Evolutionary conservation across 2,888 invertebrate species (phyloP).

Genomic region (Mellilla xanthometata): DNA sequence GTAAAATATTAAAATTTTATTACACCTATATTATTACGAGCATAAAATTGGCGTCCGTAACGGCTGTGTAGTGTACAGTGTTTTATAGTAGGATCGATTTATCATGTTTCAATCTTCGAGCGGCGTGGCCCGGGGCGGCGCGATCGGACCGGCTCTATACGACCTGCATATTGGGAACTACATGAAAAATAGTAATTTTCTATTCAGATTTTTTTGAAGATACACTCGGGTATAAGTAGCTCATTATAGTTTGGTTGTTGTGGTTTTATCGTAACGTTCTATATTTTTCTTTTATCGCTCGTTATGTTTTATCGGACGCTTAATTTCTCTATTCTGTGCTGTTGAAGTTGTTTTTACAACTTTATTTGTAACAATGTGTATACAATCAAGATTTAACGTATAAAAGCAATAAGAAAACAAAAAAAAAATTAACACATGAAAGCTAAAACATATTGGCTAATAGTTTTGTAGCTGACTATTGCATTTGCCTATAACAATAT

Average conservation of each 20-base stretch:
- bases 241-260: conserved; percentile 18
- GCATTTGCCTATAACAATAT: too few species aligned
- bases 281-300: too few species aligned
- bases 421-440: too few species aligned
- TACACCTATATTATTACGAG: conserved; percentile 49
- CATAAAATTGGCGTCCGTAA: conserved; percentile 49
- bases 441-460: too few species aligned
- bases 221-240: conserved; percentile 22
- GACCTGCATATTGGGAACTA: conserved; percentile 30
- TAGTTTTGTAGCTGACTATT: too few species aligned
- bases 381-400: too few species aligned
- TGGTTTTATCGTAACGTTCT: background rate
- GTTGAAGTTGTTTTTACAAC: too few species aligned
- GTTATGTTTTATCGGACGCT: too few species aligned
- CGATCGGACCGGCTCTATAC: conserved; percentile 44
- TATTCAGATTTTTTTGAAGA: conserved; percentile 41
- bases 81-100: conserved; percentile 51
- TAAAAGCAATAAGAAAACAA: too few species aligned
- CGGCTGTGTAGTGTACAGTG: conserved; percentile 34
- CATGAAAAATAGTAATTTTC: conserved; percentile 40
- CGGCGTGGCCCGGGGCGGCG: conserved; percentile 35
- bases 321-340: too few species aligned
- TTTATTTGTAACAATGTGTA: too few species aligned
- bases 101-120: conserved; percentile 65
- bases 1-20: conserved; percentile 54